Evolutionary conservation across 2,888 invertebrate species (phyloP), one percentile per base, ranked within the genome.

Genomic region (Fragum whitleyi): DNA sequence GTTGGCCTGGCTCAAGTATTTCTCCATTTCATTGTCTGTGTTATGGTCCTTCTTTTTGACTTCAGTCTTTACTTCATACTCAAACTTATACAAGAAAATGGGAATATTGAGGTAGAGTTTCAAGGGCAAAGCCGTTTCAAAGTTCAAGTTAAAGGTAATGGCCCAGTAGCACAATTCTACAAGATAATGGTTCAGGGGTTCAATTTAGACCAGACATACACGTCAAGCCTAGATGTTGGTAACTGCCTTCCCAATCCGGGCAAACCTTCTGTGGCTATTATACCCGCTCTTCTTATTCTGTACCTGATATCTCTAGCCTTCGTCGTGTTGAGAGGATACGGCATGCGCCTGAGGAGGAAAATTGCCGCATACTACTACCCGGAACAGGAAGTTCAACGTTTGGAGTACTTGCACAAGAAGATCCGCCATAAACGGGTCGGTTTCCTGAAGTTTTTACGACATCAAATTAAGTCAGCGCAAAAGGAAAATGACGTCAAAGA

Each of bases 21-120:
- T 9, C 78, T 90, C 2, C 90, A 91, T 77, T 74, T 90, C 23
- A 51, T 89, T 7, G 75, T 91, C 16, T 82, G 88, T 7, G 28
- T 86, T 3, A 36, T 86, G 14, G 76, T 90, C 0, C 62, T 87
- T 19, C 53, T 78, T 7, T 90, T 91, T 77, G 90, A 92, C 74
- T 91, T 86, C 79, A 84, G 88, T 51, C 79, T 92, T 21, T 91
- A 89, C 74, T 91, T 89, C 79, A 79, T 91, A 3, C 84, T 92
- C n/a, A 71, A 77, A 3, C 74, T 91, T 9, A 86, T 91, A 16
- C 55, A 81, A 55, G 79, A 80, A 21, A 86, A 91, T 70, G 89
- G 88, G 9, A 74, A 86, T 23, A 84, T 90, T 3, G 78, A 81
- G 11, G 71, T 89, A 26, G 85, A 88, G 29, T 71, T 87, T 19